A percentile compares a stretch with the other conserved stretches of the same genome.
Conservation (phyloP, 2,888 invertebrate species). For the Hylaea fasciaria region DNA sequence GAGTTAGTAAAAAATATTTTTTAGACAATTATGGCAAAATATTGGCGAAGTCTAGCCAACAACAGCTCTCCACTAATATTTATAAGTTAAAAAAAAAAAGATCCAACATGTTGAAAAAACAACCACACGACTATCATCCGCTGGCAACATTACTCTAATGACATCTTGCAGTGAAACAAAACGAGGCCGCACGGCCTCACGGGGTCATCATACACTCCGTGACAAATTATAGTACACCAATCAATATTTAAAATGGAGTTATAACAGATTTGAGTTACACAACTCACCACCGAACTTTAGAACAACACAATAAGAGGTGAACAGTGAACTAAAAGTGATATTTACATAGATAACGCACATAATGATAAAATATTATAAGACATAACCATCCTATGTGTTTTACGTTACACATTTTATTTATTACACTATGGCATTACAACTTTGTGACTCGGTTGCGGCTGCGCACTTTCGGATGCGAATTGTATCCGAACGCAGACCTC, state of each 20-base stretch:
- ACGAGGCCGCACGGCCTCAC: slow-evolving; percentile 25
- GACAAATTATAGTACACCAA: slow-evolving; percentile 47
- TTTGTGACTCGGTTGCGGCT: slow-evolving; percentile 77
- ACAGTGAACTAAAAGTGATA: slow-evolving; percentile 61
- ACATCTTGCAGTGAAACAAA: slow-evolving; percentile 48
- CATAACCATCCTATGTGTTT: slow-evolving; percentile 71
- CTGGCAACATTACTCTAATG: slow-evolving; percentile 58
- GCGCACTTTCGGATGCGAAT: slow-evolving; percentile 48
- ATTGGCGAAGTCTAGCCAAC: slow-evolving; percentile 77
- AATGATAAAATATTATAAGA: slow-evolving; percentile 70
- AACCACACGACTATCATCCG: slow-evolving; percentile 60
- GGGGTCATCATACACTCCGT: slow-evolving; percentile 38
- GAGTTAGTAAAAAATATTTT: slow-evolving; percentile 68
- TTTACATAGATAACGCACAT: slow-evolving; percentile 76
- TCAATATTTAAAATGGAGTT: slow-evolving; percentile 46
- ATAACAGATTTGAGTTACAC: slow-evolving; percentile 37
- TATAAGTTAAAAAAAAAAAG: slow-evolving; percentile 54
- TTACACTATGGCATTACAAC: slow-evolving; percentile 77
- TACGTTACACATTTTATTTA: slow-evolving; percentile 60
- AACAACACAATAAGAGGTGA: slow-evolving; percentile 41
- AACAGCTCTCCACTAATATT: slow-evolving; percentile 66
- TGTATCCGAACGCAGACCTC: slow-evolving; percentile 8
- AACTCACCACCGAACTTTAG: slow-evolving; percentile 31
- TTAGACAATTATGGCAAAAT: slow-evolving; percentile 78
- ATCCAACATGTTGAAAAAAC: slow-evolving; percentile 63